Evolutionary conservation across 2,113 vertebrate genomes (phyloP).

Genomic region (Arvicanthis niloticus): DNA sequence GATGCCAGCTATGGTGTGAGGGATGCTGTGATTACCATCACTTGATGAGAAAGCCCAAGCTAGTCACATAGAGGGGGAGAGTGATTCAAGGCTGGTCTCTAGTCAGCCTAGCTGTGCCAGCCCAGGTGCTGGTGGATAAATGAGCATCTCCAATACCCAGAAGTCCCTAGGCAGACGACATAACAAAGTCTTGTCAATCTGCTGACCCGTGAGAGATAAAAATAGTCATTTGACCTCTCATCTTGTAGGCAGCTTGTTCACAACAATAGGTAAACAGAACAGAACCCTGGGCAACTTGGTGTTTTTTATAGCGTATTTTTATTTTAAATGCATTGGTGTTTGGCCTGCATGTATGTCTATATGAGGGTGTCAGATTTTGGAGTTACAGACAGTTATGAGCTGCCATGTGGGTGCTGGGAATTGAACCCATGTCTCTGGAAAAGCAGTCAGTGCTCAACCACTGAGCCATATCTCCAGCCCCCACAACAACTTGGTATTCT

Average conservation of each 20-base stretch:
- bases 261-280: neutral
- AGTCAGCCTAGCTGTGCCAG: neutral
- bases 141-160: neutral
- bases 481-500: neutral
- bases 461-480: too few relatives aligned
- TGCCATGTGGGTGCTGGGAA: too few relatives aligned
- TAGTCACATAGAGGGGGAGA: neutral
- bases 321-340: neutral
- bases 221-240: neutral
- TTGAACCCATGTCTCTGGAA: too few relatives aligned
- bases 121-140: neutral
- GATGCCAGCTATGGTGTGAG: neutral
- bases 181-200: neutral
- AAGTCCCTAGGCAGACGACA: neutral
- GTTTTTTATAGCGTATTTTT: neutral
- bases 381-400: too few relatives aligned
- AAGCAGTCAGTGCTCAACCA: too few relatives aligned
- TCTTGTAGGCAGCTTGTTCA: conserved; percentile 13
- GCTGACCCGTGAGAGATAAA: conserved; percentile 18
- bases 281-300: neutral
- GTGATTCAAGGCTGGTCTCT: neutral
- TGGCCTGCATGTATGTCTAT: too few relatives aligned
- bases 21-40: too few relatives aligned
- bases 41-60: neutral
- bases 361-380: too few relatives aligned